Percentiles rank a stretch among this genome's conserved stretches.
Conservation (phyloP, 2,797 vertebrate genomes). For the Enteromius thamalakanensis region DNA sequence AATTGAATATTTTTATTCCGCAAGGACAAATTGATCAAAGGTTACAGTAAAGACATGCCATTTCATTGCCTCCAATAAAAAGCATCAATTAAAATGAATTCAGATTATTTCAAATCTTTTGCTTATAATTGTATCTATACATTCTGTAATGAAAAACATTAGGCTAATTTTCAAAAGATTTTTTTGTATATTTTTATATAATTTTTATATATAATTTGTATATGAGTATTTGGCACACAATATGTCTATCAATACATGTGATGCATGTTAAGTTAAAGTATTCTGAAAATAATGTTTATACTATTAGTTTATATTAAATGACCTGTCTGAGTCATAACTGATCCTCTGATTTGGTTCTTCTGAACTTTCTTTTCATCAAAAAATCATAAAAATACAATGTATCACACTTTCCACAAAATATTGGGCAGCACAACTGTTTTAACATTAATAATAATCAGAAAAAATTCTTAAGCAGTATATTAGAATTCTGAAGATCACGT, state of each 20-base stretch:
- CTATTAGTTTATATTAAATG: neutral
- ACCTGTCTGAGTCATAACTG: neutral
- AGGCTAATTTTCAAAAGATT: neutral
- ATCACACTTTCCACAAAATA: neutral
- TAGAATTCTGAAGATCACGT: neutral
- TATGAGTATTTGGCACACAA: neutral
- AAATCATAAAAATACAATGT: neutral
- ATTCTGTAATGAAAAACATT: neutral
- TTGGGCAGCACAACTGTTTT: neutral
- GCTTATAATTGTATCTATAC: neutral
- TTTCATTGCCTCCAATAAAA: neutral
- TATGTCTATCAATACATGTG: neutral
- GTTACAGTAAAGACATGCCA: neutral
- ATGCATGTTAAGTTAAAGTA: neutral
- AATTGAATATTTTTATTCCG: neutral
- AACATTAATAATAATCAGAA: neutral
- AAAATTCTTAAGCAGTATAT: neutral
- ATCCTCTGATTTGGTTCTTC: neutral
- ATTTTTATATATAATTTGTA: too few species aligned
- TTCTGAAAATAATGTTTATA: neutral
- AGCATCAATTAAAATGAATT: neutral
- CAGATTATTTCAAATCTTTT: neutral
- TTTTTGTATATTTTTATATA: too few species aligned
- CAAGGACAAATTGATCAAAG: neutral
- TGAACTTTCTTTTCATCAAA: neutral